Conservation (phyloP, 2,113 vertebrate species). For the Neodon shergylaensis region DNA sequence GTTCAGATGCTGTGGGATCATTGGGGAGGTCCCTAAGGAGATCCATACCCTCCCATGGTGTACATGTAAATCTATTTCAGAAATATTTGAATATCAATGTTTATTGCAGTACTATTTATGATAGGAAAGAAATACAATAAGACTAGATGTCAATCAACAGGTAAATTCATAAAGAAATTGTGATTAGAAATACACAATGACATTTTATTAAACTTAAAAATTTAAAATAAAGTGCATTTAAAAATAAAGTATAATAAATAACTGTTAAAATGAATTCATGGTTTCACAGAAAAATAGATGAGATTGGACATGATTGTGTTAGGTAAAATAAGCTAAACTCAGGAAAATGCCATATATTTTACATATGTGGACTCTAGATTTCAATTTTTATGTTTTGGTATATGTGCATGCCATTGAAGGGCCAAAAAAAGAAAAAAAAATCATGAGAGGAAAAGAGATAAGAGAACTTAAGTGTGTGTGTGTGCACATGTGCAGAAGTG, state of each 20-base stretch:
- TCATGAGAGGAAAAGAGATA: neutral
- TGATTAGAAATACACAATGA: neutral
- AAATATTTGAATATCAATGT: neutral
- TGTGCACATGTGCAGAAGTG: no score
- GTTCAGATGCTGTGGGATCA: neutral
- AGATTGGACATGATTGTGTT: neutral
- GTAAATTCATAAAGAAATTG: neutral
- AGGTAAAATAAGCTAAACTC: neutral
- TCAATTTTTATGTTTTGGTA: neutral
- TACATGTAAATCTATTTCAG: neutral
- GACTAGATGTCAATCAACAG: neutral
- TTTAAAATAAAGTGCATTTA: neutral
- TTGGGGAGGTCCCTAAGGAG: neutral
- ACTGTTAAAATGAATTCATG: neutral
- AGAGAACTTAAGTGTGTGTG: neutral
- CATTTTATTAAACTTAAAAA: neutral
- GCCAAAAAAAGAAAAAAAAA: neutral
- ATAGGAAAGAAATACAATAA: neutral
- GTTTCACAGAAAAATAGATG: neutral
- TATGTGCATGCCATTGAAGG: neutral
- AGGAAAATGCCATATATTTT: neutral
- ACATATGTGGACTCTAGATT: neutral
- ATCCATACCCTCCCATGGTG: no score
- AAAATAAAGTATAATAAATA: no score
- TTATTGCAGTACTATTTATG: neutral